These are phyloP conservation scores for Corythornis madagascariensis DNA, from an alignment of 2,113 vertebrate species.

Conservation along the genomic window DNA sequence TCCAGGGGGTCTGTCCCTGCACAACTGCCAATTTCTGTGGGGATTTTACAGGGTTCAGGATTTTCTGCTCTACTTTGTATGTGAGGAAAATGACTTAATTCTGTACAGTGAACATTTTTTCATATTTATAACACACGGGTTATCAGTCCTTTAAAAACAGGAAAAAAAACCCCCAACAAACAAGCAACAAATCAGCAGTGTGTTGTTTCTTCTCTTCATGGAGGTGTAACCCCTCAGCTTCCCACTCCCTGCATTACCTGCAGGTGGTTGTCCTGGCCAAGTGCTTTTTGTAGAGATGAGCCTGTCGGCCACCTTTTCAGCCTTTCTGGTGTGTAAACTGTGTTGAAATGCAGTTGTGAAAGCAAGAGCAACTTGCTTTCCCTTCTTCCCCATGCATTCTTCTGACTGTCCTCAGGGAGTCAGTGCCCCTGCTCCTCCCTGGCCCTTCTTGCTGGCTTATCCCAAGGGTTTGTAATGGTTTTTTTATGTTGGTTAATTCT, in stretches of 20 bases:
- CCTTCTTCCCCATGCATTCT: neutral
- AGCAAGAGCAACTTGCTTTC: neutral
- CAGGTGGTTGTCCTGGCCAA: neutral
- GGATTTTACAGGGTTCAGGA: neutral
- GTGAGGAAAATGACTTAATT: neutral
- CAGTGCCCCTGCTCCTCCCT: neutral
- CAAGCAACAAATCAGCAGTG: neutral
- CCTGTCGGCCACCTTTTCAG: neutral
- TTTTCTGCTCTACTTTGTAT: neutral
- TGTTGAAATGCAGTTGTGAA: neutral
- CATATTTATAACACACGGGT: neutral
- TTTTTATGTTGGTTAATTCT: neutral
- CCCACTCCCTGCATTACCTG: neutral
- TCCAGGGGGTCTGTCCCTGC: slow-evolving; percentile 45
- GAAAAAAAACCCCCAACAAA: too few species aligned
- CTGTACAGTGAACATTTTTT: neutral
- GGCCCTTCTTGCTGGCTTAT: neutral
- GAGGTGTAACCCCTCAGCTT: neutral
- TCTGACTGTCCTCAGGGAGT: neutral
- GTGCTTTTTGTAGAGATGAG: neutral
- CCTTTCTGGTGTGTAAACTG: too few species aligned
- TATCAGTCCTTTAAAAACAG: neutral
- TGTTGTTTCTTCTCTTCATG: neutral
- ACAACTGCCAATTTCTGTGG: neutral
- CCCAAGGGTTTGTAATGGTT: neutral